These are phyloP conservation scores for Pollimyrus isidori DNA, from an alignment of 2,113 vertebrate species.

Conservation along the genomic window DNA sequence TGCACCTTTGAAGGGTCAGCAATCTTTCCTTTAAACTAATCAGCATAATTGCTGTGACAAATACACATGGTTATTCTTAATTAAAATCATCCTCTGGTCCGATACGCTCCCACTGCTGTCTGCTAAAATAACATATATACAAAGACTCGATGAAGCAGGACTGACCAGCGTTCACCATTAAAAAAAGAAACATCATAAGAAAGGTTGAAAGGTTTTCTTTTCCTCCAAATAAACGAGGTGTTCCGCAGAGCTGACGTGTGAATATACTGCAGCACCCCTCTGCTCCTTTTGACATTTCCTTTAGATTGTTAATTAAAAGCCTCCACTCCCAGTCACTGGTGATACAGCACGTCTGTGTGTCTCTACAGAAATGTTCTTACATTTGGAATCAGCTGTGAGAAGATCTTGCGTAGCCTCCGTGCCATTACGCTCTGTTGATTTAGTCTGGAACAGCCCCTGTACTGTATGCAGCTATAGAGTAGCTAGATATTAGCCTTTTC, in stretches of 20 bases:
- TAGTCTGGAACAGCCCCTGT: not conserved
- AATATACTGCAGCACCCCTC: not conserved
- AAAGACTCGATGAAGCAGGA: constrained; percentile 28
- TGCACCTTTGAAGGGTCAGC: constrained; percentile 47
- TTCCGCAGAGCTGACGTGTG: constrained; percentile 16
- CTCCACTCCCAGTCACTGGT: constrained; percentile 22
- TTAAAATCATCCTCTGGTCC: constrained; percentile 45
- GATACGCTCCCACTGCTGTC: constrained; percentile 39
- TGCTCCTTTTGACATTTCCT: not conserved
- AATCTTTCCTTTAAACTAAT: constrained; percentile 40
- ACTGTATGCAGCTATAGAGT: not conserved
- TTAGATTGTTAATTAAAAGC: constrained; percentile 5
- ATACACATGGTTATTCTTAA: constrained; percentile 52
- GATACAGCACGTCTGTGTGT: not conserved
- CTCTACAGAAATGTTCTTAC: not conserved
- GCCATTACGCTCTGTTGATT: not conserved
- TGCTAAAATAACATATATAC: constrained; percentile 35
- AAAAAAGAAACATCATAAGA: constrained; percentile 18
- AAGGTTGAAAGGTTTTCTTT: constrained; percentile 21
- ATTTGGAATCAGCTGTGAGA: not conserved
- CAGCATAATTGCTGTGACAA: constrained; percentile 51
- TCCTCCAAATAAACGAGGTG: constrained; percentile 22
- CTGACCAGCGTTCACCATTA: constrained; percentile 28
- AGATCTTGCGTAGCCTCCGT: not conserved
- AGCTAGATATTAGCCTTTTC: not conserved